Conservation (phyloP, 2,797 vertebrate genomes). For the Huso huso region DNA sequence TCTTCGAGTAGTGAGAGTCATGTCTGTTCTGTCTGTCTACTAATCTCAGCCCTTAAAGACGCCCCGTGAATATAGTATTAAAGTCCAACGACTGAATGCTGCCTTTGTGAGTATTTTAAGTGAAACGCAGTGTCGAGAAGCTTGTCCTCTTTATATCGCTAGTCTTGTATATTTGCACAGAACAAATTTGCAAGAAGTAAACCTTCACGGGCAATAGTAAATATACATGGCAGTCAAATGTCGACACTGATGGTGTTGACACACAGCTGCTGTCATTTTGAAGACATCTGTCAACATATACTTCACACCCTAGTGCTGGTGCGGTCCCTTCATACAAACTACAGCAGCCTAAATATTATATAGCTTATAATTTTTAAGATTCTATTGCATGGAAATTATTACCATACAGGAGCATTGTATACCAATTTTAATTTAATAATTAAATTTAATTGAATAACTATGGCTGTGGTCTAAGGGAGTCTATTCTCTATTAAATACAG, state of each 20-base stretch:
- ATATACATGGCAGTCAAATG: slow-evolving; percentile 41
- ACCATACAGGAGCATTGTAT: background rate
- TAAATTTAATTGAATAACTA: background rate
- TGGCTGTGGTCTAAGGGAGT: no score
- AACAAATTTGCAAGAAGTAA: slow-evolving; percentile 51
- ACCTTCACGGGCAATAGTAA: slow-evolving; percentile 47
- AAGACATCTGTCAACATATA: slow-evolving; percentile 37
- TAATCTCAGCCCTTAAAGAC: no score
- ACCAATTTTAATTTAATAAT: background rate
- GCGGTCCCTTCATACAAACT: background rate
- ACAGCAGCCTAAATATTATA: background rate
- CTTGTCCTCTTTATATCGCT: slow-evolving; percentile 26
- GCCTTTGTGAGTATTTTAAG: slow-evolving; percentile 38
- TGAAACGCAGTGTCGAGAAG: slow-evolving; percentile 33
- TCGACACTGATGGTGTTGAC: slow-evolving; percentile 45
- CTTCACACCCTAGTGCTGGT: background rate
- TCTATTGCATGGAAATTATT: background rate
- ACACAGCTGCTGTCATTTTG: slow-evolving; percentile 53
- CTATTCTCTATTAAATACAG: background rate
- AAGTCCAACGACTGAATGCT: no score
- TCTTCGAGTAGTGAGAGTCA: slow-evolving; percentile 37
- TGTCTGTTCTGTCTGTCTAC: slow-evolving; percentile 13
- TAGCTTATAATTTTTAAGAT: background rate
- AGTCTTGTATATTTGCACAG: slow-evolving; percentile 53
- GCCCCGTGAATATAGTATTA: no score